Evolutionary conservation across 2,888 invertebrate species (phyloP), one percentile per base, ranked within the genome.

Genomic region (Phaedon cochleariae): DNA sequence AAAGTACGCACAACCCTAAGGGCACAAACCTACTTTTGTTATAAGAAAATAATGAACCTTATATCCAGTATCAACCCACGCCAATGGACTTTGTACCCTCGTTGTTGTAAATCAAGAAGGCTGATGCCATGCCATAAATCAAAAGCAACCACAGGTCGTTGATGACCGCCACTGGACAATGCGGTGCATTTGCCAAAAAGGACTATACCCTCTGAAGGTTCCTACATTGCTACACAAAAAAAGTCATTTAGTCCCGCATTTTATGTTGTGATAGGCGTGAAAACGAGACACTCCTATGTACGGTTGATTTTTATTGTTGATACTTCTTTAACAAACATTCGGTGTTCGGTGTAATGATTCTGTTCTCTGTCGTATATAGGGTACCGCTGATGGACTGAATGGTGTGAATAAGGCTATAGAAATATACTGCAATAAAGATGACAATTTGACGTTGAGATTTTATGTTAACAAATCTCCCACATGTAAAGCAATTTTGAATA

Each of bases 121-220:
- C 49, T 49, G 59, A 20, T 59, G 60, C 60, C 59, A 64, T 66
- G 70, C 74, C 80, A 76, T 82, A 82, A 82, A 82, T 82, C 80
- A 70, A 37, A 37, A 59, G 29, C 52, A 49, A 61, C 59, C 64
- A 65, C 48, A 76, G 69, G 66, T 74, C 74, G 82, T 79, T 81
- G 81, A 81, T 76, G 81, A 79, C 81, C 80, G 79, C 81, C 81
- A 78, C 79, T 71, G 81, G 79, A 81, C 81, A 81, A 80, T 78
- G 77, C 77, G 75, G 77, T 75, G 73, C 77, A 74, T 75, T 77
- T 77, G 70, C 74, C 73, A 72, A 73, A 71, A 73, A 64, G 64
- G 57, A 65, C 69, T 55, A 12, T 55, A 37, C 48, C 49, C 51
- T 57, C 57, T 57, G 46, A 65, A 65, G 69, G 65, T 67, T 37